Conservation (phyloP, 2,888 invertebrate genomes). For the Stenodema calcarata region DNA sequence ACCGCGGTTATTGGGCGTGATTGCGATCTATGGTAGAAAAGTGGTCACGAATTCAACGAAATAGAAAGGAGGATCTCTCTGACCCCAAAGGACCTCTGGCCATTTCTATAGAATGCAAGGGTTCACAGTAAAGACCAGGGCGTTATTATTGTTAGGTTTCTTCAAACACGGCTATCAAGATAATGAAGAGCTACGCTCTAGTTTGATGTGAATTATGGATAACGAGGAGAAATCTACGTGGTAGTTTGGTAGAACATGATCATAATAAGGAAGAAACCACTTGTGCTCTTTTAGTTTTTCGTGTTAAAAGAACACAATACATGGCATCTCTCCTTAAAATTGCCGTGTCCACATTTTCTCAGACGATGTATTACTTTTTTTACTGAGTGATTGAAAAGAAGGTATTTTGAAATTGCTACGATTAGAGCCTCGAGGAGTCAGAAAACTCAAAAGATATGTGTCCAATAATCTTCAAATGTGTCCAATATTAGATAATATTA, state of each 20-base stretch:
- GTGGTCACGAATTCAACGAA: slow-evolving; percentile 5
- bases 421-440: too few relatives aligned
- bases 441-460: too few relatives aligned
- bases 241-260: not conserved
- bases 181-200: not conserved
- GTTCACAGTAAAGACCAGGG: not conserved
- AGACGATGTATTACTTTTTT: too few relatives aligned
- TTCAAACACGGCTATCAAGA: not conserved
- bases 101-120: slow-evolving; percentile 1
- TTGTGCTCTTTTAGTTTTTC: too few relatives aligned
- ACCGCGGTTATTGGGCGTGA: slow-evolving; percentile 12
- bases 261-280: not conserved
- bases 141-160: slow-evolving; percentile 1
- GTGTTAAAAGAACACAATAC: too few relatives aligned
- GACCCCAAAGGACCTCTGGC: not conserved
- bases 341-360: too few relatives aligned
- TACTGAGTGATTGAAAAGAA: too few relatives aligned
- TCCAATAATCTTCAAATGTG: too few relatives aligned
- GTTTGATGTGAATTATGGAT: not conserved
- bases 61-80: slow-evolving; percentile 15
- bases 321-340: too few relatives aligned
- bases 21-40: slow-evolving; percentile 4
- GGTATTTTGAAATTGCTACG: too few relatives aligned
- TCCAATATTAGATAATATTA: too few relatives aligned
- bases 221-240: not conserved